Conservation (phyloP, 35 echinoderm and acorn worm species). For the Eucidaris tribuloides region DNA sequence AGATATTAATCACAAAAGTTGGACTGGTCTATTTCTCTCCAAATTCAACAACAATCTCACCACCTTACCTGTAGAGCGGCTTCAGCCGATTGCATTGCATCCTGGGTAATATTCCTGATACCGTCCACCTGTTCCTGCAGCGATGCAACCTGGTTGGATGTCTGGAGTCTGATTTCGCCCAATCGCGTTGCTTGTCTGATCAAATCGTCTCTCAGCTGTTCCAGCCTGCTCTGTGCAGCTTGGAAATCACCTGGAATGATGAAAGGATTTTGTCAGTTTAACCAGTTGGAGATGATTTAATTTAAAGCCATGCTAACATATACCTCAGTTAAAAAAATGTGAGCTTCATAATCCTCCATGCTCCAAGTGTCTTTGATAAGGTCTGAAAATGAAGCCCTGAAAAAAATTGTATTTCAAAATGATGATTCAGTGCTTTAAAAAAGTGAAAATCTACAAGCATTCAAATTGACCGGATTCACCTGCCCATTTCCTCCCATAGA, state of each 20-base stretch:
- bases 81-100: conserved; percentile 9
- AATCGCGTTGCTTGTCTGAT: conserved; percentile 16
- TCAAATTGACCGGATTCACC: too few species aligned
- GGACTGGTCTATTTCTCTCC: too few species aligned
- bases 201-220: conserved; percentile 37
- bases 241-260: conserved; percentile 61
- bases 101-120: conserved; percentile 27
- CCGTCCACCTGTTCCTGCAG: conserved; percentile 6
- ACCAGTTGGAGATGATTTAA: not conserved
- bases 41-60: too few species aligned
- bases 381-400: too few species aligned
- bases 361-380: too few species aligned
- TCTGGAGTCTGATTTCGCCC: conserved; percentile 1
- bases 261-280: not conserved
- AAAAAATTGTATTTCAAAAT: too few species aligned
- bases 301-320: not conserved
- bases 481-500: too few species aligned
- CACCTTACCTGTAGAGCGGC: conserved; percentile 47
- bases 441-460: too few species aligned
- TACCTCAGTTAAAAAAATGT: not conserved
- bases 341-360: too few species aligned
- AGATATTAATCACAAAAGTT: too few species aligned
- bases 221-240: not conserved
- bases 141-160: not conserved
- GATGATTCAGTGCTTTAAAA: too few species aligned